A percentile compares a stretch with the other conserved stretches of the same genome.
Conservation (phyloP, 2,113 vertebrate species). For the Eonycteris spelaea region DNA sequence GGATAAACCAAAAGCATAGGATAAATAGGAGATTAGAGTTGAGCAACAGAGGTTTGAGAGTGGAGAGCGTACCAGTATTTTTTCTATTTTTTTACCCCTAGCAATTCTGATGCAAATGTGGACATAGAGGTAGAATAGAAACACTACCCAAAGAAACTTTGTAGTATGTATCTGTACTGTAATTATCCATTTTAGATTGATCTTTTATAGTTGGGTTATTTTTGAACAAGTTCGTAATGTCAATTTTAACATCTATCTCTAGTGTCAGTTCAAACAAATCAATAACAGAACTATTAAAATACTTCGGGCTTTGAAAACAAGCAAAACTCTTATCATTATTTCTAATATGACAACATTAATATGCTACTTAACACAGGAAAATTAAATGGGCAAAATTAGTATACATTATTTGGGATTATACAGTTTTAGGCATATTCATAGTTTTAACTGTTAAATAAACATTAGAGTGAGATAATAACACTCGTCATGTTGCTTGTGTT, state of each 20-base stretch:
- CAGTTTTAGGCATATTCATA: not conserved
- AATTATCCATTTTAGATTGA: slow-evolving; percentile 2
- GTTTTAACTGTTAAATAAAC: slow-evolving; percentile 8
- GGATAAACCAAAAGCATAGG: not conserved
- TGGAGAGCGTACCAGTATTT: not conserved
- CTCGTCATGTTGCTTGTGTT: not conserved
- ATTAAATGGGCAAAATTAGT: not conserved
- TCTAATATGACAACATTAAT: not conserved
- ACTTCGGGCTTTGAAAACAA: slow-evolving; percentile 35
- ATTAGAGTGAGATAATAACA: not conserved
- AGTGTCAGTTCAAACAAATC: not conserved
- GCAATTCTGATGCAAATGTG: not conserved
- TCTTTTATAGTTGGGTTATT: not conserved
- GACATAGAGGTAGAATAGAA: not conserved
- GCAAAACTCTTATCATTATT: not conserved
- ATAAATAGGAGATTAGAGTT: not conserved
- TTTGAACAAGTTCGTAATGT: slow-evolving; percentile 20
- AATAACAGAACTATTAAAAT: slow-evolving; percentile 11
- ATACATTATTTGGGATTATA: not conserved
- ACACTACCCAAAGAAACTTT: not conserved
- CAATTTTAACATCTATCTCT: not conserved
- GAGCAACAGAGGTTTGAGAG: not conserved
- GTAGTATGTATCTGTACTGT: not conserved
- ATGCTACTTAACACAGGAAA: not conserved
- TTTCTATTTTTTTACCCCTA: not conserved